Conservation (phyloP, 2,888 invertebrate genomes). For the Xestobium rufovillosum region DNA sequence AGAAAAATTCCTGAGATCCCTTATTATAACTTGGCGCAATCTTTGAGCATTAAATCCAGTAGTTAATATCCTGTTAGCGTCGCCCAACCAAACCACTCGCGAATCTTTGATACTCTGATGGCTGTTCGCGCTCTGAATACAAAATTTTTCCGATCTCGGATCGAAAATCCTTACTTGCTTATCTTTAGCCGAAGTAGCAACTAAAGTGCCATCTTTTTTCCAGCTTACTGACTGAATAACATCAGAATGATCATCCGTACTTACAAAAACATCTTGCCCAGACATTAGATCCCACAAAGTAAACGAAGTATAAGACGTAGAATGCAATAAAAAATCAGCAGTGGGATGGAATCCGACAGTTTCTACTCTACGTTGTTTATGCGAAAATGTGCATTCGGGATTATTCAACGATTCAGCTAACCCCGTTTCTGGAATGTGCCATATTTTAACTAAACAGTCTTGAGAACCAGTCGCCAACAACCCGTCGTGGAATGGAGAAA, state of each 20-base stretch:
- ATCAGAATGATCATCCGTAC: constrained; percentile 58
- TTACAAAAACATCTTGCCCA: constrained; percentile 74
- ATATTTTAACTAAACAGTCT: constrained; percentile 82
- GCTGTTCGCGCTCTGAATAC: constrained; percentile 60
- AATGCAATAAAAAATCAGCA: constrained; percentile 82
- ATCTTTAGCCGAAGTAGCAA: constrained; percentile 89
- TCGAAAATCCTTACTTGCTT: constrained; percentile 81
- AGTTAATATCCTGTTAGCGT: constrained; percentile 72
- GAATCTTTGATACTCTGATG: constrained; percentile 91
- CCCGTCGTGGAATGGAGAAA: constrained; percentile 93
- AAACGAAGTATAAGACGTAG: constrained; percentile 73
- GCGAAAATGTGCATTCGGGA: constrained; percentile 73
- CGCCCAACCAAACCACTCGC: constrained; percentile 83
- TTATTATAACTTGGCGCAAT: constrained; percentile 79
- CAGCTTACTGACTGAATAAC: constrained; percentile 86
- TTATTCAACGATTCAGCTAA: constrained; percentile 66
- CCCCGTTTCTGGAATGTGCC: constrained; percentile 81
- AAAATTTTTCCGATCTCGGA: constrained; percentile 59
- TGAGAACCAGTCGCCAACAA: constrained; percentile 84
- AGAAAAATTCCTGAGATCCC: constrained; percentile 76
- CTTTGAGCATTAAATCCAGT: constrained; percentile 87
- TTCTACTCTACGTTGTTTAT: constrained; percentile 79
- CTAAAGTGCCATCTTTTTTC: constrained; percentile 75
- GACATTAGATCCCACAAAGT: constrained; percentile 81
- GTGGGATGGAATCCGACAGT: constrained; percentile 87